Base-by-base conservation (phyloP, 2,888 invertebrate genomes). In the Limulus polyphemus region DNA sequence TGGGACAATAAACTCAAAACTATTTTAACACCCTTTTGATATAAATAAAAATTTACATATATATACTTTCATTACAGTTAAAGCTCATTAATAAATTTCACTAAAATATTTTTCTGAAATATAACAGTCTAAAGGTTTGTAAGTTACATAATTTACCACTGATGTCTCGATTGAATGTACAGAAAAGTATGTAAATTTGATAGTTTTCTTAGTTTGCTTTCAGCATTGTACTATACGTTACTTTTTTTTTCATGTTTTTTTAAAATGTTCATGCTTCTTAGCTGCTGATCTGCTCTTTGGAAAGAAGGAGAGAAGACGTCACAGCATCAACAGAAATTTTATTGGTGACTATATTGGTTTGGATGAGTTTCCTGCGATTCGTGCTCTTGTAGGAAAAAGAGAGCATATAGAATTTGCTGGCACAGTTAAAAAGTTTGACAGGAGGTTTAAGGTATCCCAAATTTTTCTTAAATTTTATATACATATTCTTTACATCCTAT, bases 311-410 rank as follows among this genome's bases (percentile, higher is more conserved):
- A 76, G 85, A 11, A 76, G 83, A 65, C 74, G 79, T 10, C 80
- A 77, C 71, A 84, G 84, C 65, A 70, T 85, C 32, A 84, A 84
- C 73, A 76, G 85, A 62, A 82, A 82, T 73, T 85, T 84, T 75
- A 80, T 82, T 52, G 84, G 84, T 10, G 85, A 85, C 74, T 85
- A 85, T 74, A 82, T 85, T 65, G 84, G 84, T 1, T 71, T 85
- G 69, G 84, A 84, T 62, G 77, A 81, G 65, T 78, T 79, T 64
- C 82, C 83, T 10, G 80, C 79, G 13, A 74, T 83, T 47, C 77
- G 78, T 64, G 78, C 78, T 56, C 74, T 85, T 47, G 78, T 83
- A 52, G 83, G 83, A 46, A 80, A 82, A 69, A 75, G 83, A 55
- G 84, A 85, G 70, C 80, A 83, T 68, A 79, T 84, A n/a, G 79